Evolutionary conservation across 92 coral and sea anemone species (phyloP).

Genomic region (Siderastrea siderea): DNA sequence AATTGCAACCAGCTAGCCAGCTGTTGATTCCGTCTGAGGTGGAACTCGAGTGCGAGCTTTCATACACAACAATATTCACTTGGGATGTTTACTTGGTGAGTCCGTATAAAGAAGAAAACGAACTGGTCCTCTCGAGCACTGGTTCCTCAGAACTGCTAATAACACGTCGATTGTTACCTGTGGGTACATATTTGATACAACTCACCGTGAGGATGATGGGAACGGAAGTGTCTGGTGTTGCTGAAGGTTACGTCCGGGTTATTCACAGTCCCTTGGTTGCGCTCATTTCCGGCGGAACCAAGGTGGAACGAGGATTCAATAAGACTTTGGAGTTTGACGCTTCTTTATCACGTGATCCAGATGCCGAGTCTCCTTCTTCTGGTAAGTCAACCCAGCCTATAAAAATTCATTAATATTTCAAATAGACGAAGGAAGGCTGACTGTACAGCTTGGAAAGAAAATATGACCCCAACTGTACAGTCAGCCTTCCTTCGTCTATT

Average conservation of each 20-base stretch:
- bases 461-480: too few relatives aligned
- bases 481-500: too few relatives aligned
- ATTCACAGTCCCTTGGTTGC: slow-evolving; percentile 50
- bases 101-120: neutral
- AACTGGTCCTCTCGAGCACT: neutral
- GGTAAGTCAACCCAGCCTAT: neutral
- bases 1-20: slow-evolving; percentile 26
- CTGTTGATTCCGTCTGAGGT: slow-evolving; percentile 32
- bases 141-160: slow-evolving; percentile 30
- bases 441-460: too few relatives aligned
- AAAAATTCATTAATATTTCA: neutral
- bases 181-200: slow-evolving; percentile 49
- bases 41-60: slow-evolving; percentile 27
- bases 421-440: too few relatives aligned
- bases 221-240: slow-evolving; percentile 34
- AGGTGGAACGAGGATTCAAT: slow-evolving; percentile 29
- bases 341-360: slow-evolving; percentile 59
- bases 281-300: slow-evolving; percentile 59
- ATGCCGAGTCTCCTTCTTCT: neutral
- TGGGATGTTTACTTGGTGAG: slow-evolving; percentile 48
- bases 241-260: slow-evolving; percentile 49
- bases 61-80: slow-evolving; percentile 8
- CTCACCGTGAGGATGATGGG: slow-evolving; percentile 51
- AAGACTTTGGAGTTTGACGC: slow-evolving; percentile 52
- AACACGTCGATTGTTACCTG: slow-evolving; percentile 24